These are phyloP conservation scores for Poicephalus meyeri DNA, from an alignment of 2,113 vertebrate genomes.

Conservation along the genomic window DNA sequence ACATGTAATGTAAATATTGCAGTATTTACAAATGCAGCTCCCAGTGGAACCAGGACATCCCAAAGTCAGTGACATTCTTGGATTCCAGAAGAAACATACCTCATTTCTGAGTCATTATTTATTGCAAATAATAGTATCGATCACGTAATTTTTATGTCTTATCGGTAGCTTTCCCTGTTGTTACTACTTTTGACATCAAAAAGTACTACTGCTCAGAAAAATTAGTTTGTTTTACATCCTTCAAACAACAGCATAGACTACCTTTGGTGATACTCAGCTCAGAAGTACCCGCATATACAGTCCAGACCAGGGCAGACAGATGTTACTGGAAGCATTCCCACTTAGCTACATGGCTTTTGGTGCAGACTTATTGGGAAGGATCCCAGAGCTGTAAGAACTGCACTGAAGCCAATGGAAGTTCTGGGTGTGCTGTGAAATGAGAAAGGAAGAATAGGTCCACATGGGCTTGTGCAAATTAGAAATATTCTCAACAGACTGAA, in stretches of 20 bases:
- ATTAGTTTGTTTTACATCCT: background rate
- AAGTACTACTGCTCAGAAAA: background rate
- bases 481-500: background rate
- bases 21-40: background rate
- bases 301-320: background rate
- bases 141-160: background rate
- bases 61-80: background rate
- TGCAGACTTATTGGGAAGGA: background rate
- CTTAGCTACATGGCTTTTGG: background rate
- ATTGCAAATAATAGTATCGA: background rate
- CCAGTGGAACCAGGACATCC: background rate
- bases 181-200: background rate
- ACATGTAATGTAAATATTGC: background rate
- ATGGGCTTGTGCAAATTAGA: background rate
- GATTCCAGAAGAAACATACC: background rate
- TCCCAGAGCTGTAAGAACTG: background rate
- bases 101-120: background rate
- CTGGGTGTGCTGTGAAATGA: background rate
- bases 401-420: background rate
- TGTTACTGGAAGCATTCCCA: background rate
- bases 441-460: constrained; percentile 16
- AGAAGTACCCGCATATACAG: background rate
- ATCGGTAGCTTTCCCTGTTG: background rate
- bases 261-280: background rate
- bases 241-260: background rate